Base-by-base conservation (phyloP, 1,140 invertebrate species). In the Drosophila ambigua region DNA sequence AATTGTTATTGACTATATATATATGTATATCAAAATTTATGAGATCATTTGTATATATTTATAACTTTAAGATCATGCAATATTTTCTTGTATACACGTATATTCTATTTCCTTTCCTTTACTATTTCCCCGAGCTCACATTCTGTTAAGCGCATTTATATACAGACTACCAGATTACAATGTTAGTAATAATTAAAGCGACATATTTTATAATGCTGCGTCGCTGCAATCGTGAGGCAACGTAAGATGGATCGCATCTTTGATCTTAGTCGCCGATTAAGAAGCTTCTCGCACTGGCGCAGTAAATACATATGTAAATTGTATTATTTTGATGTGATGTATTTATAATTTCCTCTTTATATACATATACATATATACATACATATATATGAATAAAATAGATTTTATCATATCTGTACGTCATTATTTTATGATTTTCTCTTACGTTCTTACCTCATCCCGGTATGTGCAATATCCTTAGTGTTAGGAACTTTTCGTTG, bases 271-370 rank as follows among this genome's bases (percentile, higher is more conserved):
- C 57, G 31, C 49, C 44, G 62, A 73, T 50, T 24, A 73, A 61
- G 62, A 55, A 20, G 63, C 72, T 76, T 65, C 9, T 39, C 41
- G 53, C 54, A 45, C 55, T 45, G 43, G 49, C 76, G 61, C 66
- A 57, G 69, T 49, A 57, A 20, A 76, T n/a, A 57, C 48, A 72
- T 84, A 54, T 87, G 82, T 85, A 74, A 87, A 88, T 87, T 87
- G 82, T 87, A 87, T 87, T 87, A 87, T 87, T 87, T 65, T 83
- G 76, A 88, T 88, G 83, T 88, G 83, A 88, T 88, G 76, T 88
- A 88, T 89, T 88, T 88, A 88, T 88, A 88, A 88, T 88, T 88
- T 88, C 52, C 65, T 13, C 63, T 35, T 51, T 69, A 65, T 57
- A 76, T 84, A 45, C 66, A 71, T 41, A 59, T 66, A 78, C 52